Evolutionary conservation across 2,113 vertebrate genomes (phyloP).

Genomic region (Agelaius tricolor): DNA sequence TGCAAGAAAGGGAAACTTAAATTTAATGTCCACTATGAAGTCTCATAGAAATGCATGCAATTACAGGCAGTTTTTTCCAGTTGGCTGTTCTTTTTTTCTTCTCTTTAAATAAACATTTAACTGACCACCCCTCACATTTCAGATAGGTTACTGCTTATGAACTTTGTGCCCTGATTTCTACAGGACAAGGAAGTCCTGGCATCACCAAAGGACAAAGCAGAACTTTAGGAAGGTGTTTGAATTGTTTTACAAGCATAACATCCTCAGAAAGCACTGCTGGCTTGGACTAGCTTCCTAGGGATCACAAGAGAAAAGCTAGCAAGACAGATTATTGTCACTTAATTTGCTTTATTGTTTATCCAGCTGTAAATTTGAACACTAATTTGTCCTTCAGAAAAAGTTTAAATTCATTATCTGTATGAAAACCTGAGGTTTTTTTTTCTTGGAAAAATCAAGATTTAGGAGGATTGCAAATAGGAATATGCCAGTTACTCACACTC

Average conservation of each 20-base stretch:
- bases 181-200: neutral
- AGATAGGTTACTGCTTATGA: neutral
- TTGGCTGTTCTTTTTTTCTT: neutral
- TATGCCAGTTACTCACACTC: neutral
- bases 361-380: neutral
- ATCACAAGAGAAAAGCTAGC: neutral
- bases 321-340: neutral
- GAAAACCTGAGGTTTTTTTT: neutral
- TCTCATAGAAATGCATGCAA: neutral
- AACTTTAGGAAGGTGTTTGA: neutral
- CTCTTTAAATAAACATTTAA: conserved; percentile 18
- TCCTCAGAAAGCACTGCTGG: neutral
- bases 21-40: neutral
- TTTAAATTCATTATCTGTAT: neutral
- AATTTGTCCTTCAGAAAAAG: neutral
- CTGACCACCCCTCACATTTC: neutral
- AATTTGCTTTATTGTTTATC: neutral
- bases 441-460: neutral
- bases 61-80: neutral
- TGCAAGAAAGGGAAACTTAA: neutral
- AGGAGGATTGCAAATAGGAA: neutral
- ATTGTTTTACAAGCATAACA: neutral
- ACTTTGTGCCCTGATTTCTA: neutral
- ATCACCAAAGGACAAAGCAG: neutral
- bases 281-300: neutral